Percentiles rank a stretch among this genome's conserved stretches.
Conservation (phyloP, 2,797 vertebrate species). For the Strix occidentalis region DNA sequence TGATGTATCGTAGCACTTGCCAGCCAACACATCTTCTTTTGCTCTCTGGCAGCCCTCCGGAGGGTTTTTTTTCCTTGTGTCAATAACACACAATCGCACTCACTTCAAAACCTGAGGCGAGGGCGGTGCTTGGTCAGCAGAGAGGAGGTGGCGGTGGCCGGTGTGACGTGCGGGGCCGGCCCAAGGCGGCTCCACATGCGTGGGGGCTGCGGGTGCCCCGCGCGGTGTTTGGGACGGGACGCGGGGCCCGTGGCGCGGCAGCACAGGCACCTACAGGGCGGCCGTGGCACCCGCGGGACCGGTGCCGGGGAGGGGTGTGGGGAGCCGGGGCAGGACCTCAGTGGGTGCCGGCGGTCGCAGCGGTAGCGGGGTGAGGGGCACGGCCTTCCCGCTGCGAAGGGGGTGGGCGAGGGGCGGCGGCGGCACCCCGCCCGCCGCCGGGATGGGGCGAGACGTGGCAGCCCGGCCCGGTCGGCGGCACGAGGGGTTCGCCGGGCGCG, state of each 20-base stretch:
- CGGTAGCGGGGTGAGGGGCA: too few relatives aligned
- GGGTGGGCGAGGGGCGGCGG: too few relatives aligned
- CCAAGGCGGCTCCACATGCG: accelerated
- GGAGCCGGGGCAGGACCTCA: background rate
- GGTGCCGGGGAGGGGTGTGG: background rate
- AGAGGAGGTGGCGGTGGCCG: accelerated
- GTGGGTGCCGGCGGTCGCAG: too few relatives aligned
- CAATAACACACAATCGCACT: background rate
- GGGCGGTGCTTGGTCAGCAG: background rate
- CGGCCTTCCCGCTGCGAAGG: background rate
- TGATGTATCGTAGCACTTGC: slow-evolving; percentile 29
- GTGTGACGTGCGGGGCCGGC: accelerated
- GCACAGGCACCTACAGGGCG: background rate
- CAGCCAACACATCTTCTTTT: background rate
- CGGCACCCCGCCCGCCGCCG: too few relatives aligned
- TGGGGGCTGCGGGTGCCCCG: accelerated
- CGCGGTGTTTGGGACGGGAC: background rate
- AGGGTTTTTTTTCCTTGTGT: background rate
- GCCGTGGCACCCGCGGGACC: accelerated
- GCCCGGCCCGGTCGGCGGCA: background rate
- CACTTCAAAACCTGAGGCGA: background rate
- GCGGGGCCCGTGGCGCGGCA: accelerated
- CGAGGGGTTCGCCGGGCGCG: too few relatives aligned
- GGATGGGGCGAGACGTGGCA: too few relatives aligned
- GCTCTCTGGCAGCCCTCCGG: background rate